Conservation (phyloP, 2,888 invertebrate genomes). For the Dorcus hopei region DNA sequence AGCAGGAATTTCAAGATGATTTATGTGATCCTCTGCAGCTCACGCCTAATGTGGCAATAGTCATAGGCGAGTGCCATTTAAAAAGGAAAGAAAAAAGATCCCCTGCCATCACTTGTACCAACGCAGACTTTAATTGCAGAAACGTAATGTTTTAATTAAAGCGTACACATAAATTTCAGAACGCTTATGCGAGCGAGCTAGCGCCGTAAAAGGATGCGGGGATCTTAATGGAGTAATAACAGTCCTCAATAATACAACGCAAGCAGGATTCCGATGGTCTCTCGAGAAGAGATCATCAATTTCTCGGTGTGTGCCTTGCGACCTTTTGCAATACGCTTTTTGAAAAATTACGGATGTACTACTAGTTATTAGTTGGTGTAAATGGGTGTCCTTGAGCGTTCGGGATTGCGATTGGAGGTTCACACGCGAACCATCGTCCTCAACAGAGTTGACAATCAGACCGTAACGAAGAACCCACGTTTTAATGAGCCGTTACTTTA, state of each 20-base stretch:
- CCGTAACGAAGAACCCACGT: slow-evolving; percentile 7
- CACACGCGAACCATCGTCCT: slow-evolving; percentile 7
- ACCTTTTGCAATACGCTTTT: background rate
- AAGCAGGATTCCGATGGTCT: background rate
- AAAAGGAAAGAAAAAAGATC: no score
- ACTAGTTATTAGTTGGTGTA: background rate
- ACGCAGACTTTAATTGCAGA: no score
- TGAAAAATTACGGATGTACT: background rate
- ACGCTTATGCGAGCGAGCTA: no score
- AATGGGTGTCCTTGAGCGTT: slow-evolving; percentile 1
- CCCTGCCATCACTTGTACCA: no score
- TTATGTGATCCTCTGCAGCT: no score
- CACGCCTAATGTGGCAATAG: no score
- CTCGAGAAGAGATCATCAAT: background rate
- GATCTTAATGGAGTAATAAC: background rate
- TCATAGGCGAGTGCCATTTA: no score
- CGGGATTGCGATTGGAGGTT: background rate
- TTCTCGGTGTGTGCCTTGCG: background rate
- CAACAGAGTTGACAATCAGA: slow-evolving; percentile 18
- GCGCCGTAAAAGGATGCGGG: background rate
- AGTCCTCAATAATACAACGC: background rate
- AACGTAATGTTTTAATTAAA: no score
- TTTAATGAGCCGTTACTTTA: no score
- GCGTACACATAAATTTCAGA: no score
- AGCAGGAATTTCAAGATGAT: no score